Conservation (phyloP, 2,113 vertebrate species). For the Alouatta palliata region DNA sequence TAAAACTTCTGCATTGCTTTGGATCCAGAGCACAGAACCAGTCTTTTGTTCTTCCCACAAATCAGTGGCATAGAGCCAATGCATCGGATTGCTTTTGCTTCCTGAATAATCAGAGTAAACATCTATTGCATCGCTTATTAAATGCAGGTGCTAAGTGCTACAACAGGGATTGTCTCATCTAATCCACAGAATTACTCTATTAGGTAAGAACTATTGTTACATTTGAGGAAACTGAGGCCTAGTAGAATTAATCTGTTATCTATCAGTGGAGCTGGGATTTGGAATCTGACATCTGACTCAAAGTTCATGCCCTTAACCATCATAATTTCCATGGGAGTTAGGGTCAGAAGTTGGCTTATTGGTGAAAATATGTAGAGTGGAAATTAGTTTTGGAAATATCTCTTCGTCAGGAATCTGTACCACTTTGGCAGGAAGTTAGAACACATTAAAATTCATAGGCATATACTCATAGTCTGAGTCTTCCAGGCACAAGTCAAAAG, state of each 20-base stretch:
- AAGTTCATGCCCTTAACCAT: not conserved
- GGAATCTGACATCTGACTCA: not conserved
- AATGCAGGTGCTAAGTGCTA: slow-evolving; percentile 63
- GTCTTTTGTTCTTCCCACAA: slow-evolving; percentile 78
- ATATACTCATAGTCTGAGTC: not conserved
- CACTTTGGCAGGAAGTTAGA: not conserved
- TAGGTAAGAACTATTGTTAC: not conserved
- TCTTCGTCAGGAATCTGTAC: slow-evolving; percentile 9
- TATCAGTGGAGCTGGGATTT: not conserved
- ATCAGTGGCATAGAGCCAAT: slow-evolving; percentile 62
- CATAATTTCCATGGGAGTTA: not conserved
- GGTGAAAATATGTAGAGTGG: not conserved
- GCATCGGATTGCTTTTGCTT: slow-evolving; percentile 59
- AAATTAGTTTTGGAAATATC: slow-evolving; percentile 26
- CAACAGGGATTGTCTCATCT: not conserved
- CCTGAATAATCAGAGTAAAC: slow-evolving; percentile 72
- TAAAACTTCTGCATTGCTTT: slow-evolving; percentile 56
- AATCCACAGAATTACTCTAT: not conserved
- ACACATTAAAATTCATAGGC: not conserved
- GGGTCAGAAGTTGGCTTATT: not conserved
- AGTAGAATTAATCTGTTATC: not conserved
- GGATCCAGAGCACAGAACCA: slow-evolving; percentile 56
- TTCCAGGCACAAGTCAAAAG: not conserved
- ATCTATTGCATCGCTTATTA: slow-evolving; percentile 65
- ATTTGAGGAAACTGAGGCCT: slow-evolving; percentile 39